These are phyloP conservation scores for Eupithecia exiguata DNA, from an alignment of 2,888 invertebrate species.

Conservation along the genomic window DNA sequence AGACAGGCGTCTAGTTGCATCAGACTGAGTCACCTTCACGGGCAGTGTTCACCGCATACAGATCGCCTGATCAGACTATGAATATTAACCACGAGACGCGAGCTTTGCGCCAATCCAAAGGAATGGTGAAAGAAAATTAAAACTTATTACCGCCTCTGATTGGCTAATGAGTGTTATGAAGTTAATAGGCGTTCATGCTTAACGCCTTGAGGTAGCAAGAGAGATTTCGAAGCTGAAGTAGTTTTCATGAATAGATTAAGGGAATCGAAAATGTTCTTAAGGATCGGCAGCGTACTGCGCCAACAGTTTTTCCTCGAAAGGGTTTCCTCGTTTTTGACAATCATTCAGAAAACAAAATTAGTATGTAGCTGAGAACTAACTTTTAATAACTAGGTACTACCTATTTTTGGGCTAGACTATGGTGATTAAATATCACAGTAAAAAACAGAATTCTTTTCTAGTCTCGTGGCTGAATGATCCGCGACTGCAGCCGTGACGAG, in stretches of 20 bases:
- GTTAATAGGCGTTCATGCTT: neutral
- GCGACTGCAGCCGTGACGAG: constrained; percentile 56
- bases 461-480: constrained; percentile 13
- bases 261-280: neutral
- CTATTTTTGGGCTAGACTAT: neutral
- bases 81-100: constrained; percentile 35
- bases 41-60: constrained; percentile 64
- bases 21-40: constrained; percentile 53
- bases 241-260: neutral
- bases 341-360: neutral
- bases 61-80: constrained; percentile 60
- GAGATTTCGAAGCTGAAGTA: neutral
- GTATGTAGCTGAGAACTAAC: neutral
- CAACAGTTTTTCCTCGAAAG: neutral
- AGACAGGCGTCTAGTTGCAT: constrained; percentile 17
- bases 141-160: neutral
- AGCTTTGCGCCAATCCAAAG: neutral
- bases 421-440: neutral
- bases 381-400: neutral
- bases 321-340: neutral
- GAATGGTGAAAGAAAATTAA: constrained; percentile 8
- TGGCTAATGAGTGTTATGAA: neutral
- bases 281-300: neutral
- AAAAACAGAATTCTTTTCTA: neutral
- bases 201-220: neutral